Evolutionary conservation across 2,888 invertebrate species (phyloP).

Genomic region (Esperia sulphurella): DNA sequence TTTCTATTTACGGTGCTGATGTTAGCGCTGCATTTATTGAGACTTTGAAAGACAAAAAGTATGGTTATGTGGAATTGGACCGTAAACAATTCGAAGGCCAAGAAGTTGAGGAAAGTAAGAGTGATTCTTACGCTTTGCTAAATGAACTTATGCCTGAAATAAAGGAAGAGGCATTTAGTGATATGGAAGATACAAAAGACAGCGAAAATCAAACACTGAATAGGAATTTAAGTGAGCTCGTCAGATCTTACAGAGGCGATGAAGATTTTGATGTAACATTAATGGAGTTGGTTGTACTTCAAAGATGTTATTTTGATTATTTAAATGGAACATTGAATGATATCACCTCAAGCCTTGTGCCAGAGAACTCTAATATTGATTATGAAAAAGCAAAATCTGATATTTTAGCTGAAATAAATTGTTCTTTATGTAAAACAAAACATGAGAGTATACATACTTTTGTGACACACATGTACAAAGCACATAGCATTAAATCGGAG

Average conservation of each 20-base stretch:
- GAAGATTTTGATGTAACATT: conserved; percentile 69
- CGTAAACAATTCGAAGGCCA: conserved; percentile 20
- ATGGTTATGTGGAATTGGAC: conserved; percentile 56
- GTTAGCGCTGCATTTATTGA: conserved; percentile 56
- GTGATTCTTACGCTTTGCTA: conserved; percentile 20
- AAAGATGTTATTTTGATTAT: conserved; percentile 65
- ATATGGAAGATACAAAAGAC: conserved; percentile 24
- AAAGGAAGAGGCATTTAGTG: conserved; percentile 29
- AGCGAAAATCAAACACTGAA: conserved; percentile 3
- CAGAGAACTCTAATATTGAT: conserved; percentile 44
- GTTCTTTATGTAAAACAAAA: conserved; percentile 50
- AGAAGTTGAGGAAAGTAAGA: conserved; percentile 14
- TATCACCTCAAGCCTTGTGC: conserved; percentile 45
- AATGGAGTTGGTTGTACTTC: conserved; percentile 61
- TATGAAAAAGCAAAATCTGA: conserved; percentile 41
- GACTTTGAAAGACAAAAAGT: conserved; percentile 46
- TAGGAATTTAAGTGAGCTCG: neutral
- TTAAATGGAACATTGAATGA: conserved; percentile 38
- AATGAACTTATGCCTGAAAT: conserved; percentile 35
- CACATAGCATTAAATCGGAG: conserved; percentile 52
- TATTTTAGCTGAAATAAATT: conserved; percentile 35
- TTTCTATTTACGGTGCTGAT: conserved; percentile 60
- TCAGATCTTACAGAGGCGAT: conserved; percentile 47
- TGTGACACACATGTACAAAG: conserved; percentile 53
- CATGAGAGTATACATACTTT: conserved; percentile 37